Conservation (phyloP, 2,113 vertebrate genomes). For the Puffinus mauretanicus region DNA sequence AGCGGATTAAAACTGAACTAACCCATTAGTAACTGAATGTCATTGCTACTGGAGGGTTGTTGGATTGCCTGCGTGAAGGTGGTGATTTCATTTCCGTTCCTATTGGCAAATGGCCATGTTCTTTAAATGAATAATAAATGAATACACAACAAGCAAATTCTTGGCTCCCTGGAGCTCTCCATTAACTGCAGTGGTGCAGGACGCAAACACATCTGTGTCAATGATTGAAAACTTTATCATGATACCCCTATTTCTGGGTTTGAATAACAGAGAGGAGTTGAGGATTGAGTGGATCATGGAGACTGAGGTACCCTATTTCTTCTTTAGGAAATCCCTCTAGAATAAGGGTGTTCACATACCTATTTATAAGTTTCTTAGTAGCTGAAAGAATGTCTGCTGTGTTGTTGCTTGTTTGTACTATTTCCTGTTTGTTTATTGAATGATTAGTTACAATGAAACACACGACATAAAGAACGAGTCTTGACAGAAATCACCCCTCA, state of each 20-base stretch:
- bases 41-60: slow-evolving; percentile 25
- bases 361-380: background rate
- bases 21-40: slow-evolving; percentile 63
- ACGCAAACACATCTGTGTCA: background rate
- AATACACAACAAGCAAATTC: slow-evolving; percentile 50
- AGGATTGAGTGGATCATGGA: background rate
- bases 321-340: background rate
- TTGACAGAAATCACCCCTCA: background rate
- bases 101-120: slow-evolving; percentile 53
- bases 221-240: slow-evolving; percentile 43
- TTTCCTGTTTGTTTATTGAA: slow-evolving; percentile 21
- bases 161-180: slow-evolving; percentile 28
- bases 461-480: background rate
- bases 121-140: slow-evolving; percentile 64
- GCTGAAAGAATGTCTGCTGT: background rate
- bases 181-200: slow-evolving; percentile 28
- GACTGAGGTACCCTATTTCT: background rate
- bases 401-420: background rate
- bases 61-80: slow-evolving; percentile 45
- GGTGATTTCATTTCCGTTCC: slow-evolving; percentile 56
- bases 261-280: background rate
- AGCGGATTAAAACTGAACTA: slow-evolving; percentile 55
- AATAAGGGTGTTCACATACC: background rate
- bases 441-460: background rate
- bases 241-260: background rate